Evolutionary conservation across 1,140 invertebrate genomes (phyloP), one percentile per base, ranked within the genome.

Genomic region (Lasaia peninsularis): DNA sequence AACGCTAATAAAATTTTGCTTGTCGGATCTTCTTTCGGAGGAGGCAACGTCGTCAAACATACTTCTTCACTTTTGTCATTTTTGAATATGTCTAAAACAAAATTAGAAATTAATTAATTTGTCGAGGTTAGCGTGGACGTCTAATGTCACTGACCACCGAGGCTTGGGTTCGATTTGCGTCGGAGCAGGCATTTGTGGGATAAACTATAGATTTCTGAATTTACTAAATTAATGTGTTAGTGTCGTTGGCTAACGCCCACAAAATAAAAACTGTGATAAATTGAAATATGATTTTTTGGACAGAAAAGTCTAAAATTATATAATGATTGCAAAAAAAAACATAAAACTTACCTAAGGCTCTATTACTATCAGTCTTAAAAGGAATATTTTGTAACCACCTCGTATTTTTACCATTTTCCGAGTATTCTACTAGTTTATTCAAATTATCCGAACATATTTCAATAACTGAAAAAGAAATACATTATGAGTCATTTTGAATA

Each of bases 391-490:
- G 81, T 60, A 82, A 78, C 92, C 93, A 95, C 12, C 89, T 67
- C 32, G 90, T 80, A 69, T 90, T 93, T 61, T 91, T 92, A 9
- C 95, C 95, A 88, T 95, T 95, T 62, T 92, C 85, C 24, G 94
- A 93, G 57, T 92, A 91, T 35, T 90, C 74, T 33, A 92, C 86
- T 65, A 95, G 69, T 56, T 83, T 78, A 44, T 86, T 87, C 62
- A 92, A 91, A 67, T 92, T 90, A 37, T 92, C 86, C 18, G 94
- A 95, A 82, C 95, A 94, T 61, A 97, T 93, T 91, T 98, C 96
- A 89, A 98, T 92, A 64, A 96, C 96, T 97, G 85, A 49, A 78
- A 73, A 56, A 55, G 58, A 56, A 62, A 6, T 6, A 7, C 5
- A 28, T 28, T 28, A 28, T 28, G 24, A 28, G n/a, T n/a, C n/a